These are phyloP conservation scores for Cacoxenus indagator DNA, from an alignment of 2,888 invertebrate species.

Conservation along the genomic window DNA sequence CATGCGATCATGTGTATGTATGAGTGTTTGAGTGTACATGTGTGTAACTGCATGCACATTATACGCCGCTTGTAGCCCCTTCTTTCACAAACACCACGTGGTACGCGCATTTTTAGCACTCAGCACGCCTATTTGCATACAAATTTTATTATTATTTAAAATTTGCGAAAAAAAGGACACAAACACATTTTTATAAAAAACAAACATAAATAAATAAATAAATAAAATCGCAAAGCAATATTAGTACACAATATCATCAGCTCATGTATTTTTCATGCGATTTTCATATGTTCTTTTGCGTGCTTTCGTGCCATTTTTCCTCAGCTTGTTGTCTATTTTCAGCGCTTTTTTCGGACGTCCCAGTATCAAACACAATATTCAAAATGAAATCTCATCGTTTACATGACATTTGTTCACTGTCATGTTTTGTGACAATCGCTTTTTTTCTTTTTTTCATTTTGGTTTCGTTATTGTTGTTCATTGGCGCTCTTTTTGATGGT, in stretches of 20 bases:
- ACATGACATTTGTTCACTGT: conserved; percentile 57
- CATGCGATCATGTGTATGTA: conserved; percentile 48
- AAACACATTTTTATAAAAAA: not conserved
- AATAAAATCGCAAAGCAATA: not conserved
- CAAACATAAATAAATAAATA: not conserved
- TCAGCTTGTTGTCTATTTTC: conserved; percentile 30
- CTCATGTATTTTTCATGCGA: conserved; percentile 18
- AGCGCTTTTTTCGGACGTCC: conserved; percentile 13
- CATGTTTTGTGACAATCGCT: conserved; percentile 43
- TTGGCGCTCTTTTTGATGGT: not conserved
- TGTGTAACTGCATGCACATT: not conserved
- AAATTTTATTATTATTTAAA: conserved; percentile 59
- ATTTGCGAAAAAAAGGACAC: not conserved
- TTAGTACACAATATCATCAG: not conserved
- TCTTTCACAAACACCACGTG: conserved; percentile 27
- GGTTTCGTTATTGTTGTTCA: not conserved
- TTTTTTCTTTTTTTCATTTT: not conserved
- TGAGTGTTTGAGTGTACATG: conserved; percentile 28
- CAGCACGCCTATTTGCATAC: conserved; percentile 63
- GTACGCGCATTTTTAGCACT: conserved; percentile 64
- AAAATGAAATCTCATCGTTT: conserved; percentile 57
- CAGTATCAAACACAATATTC: conserved; percentile 39
- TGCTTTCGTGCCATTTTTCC: conserved; percentile 26
- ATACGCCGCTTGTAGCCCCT: not conserved
- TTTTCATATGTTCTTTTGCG: conserved; percentile 14